phyloP scores from a whole-genome alignment of 2,888 invertebrate species.

The Mesodorylaimus sp. region DNA sequence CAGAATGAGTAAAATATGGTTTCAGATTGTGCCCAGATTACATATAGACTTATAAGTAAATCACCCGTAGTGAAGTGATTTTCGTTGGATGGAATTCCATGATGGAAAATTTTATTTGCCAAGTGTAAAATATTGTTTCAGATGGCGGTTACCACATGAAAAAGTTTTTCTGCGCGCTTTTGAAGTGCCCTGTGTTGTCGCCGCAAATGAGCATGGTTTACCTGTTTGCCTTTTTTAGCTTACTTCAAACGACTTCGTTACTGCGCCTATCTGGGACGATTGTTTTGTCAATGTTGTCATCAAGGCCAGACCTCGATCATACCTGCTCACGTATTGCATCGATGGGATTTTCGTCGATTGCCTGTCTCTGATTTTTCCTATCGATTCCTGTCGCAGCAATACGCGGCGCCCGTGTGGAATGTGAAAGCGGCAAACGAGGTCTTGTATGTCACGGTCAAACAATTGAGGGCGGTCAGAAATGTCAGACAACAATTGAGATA shows the following conservation, averaged over 20 bases:
- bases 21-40: too few species aligned
- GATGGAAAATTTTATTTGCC: constrained; percentile 1
- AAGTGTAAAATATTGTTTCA: too few species aligned
- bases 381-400: constrained; percentile 53
- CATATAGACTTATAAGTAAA: too few species aligned
- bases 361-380: constrained; percentile 45
- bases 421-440: constrained; percentile 45
- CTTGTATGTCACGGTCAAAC: constrained; percentile 46
- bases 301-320: constrained; percentile 52
- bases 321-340: constrained; percentile 34
- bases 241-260: constrained; percentile 55
- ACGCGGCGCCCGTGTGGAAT: constrained; percentile 53
- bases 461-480: constrained; percentile 43
- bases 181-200: too few species aligned
- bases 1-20: too few species aligned
- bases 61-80: too few species aligned
- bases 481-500: constrained; percentile 47
- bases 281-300: constrained; percentile 67
- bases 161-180: too few species aligned
- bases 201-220: constrained; percentile 10
- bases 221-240: constrained; percentile 28
- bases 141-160: too few species aligned
- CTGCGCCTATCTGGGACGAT: constrained; percentile 60
- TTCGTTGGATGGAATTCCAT: constrained; percentile 8
- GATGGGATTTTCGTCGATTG: constrained; percentile 32